Base-by-base conservation (phyloP, 2,888 invertebrate genomes). In the Drosophila lutescens region DNA sequence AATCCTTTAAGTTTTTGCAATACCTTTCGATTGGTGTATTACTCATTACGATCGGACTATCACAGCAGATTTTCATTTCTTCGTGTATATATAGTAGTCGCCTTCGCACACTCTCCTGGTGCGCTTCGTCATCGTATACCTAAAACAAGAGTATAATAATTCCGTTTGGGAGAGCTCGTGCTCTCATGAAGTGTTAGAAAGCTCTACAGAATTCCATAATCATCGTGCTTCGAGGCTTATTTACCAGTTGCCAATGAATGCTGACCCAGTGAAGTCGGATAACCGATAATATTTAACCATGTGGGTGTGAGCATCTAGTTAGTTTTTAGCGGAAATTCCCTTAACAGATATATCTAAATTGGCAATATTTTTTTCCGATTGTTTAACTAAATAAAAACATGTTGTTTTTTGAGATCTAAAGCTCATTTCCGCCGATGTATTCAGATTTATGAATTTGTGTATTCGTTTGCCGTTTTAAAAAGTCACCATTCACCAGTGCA, bases 171-270 rank as follows among this genome's bases (percentile, higher is more conserved):
- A 57, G 26, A 26, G 20, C 5, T 12, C 4, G 9, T 20, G 12
- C 1, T n/a, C 30, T 30, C 17, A 8, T 12, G 1, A 30, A 32
- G 32, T 32, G 5, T 30, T 3, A 6, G 5, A 58, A 58, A 58
- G 58, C 58, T 58, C 20, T 0, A 2, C 10, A 40, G 17, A 57
- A 58, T n/a, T 40, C n/a, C n/a, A 58, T 7, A 30, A 38, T 9
- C 8, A 38, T 58, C 38, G 30, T 58, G 58, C n/a, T 36, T n/a
- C 2, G 23, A 23, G 8, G 32, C 54, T 15, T 6, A 15, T 53
- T 51, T 34, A 6, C 10, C 20, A 58, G 58, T 58, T 20, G 17
- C 12, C 10, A n/a, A 9, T 7, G 13, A 17, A 17, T 12, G 17
- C 5, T 12, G 17, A 30, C 26, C 32, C 9, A n/a, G n/a, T 46